Conservation (phyloP, 2,888 invertebrate species). For the Sinodicranocentrus sp. region DNA sequence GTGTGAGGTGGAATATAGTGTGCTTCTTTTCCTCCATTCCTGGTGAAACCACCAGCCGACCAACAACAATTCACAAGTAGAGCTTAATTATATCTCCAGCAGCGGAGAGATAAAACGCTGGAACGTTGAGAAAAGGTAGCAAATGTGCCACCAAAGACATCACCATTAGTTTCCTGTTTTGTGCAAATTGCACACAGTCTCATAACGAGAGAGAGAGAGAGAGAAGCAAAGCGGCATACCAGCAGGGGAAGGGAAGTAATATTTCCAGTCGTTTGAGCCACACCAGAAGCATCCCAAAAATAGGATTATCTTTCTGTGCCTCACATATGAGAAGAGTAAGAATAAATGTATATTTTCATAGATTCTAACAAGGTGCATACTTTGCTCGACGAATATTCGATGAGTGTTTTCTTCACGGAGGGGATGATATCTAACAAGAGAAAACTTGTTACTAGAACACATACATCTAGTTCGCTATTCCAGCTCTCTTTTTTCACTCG, state of each 20-base stretch:
- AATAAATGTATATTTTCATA: slow-evolving; percentile 19
- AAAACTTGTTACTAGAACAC: slow-evolving; percentile 28
- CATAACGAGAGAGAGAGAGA: neutral
- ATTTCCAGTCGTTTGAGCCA: slow-evolving; percentile 75
- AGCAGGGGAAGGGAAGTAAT: slow-evolving; percentile 71
- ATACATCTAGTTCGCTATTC: neutral
- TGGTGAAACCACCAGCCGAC: slow-evolving; percentile 53
- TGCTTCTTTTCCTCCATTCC: slow-evolving; percentile 41
- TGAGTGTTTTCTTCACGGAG: slow-evolving; percentile 34
- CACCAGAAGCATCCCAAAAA: slow-evolving; percentile 60
- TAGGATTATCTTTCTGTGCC: slow-evolving; percentile 58
- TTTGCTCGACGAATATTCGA: slow-evolving; percentile 47
- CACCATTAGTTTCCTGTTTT: slow-evolving; percentile 65
- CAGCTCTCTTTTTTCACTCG: neutral
- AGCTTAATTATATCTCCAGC: slow-evolving; percentile 65
- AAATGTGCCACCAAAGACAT: slow-evolving; percentile 68
- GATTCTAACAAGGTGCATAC: slow-evolving; percentile 33
- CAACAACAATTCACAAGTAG: slow-evolving; percentile 67
- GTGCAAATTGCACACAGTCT: slow-evolving; percentile 55
- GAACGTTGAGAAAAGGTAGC: slow-evolving; percentile 16
- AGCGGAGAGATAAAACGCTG: slow-evolving; percentile 16
- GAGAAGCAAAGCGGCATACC: slow-evolving; percentile 44
- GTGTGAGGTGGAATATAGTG: neutral
- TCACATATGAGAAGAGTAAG: slow-evolving; percentile 14
- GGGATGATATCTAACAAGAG: slow-evolving; percentile 35